Conservation (phyloP, 2,888 invertebrate species). For the Drosophila pseudotalamancana region DNA sequence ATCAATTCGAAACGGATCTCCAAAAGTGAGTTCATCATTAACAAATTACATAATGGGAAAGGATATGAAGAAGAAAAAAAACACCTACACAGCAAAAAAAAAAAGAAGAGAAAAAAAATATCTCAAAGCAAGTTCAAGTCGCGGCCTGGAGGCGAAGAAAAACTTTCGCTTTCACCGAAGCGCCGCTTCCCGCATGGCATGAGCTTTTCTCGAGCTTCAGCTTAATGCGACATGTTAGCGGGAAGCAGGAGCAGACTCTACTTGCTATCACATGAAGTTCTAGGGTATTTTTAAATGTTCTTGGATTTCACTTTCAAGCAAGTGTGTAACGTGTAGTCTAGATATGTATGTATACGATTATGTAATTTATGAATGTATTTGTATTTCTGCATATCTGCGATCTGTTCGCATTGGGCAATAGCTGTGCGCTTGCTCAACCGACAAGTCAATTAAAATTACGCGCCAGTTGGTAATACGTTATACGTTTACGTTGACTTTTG, state of each 20-base stretch:
- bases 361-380: no score
- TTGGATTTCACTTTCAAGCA: conserved; percentile 1
- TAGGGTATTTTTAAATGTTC: neutral
- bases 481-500: conserved; percentile 40
- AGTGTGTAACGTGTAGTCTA: neutral
- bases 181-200: conserved; percentile 19
- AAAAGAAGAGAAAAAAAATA: conserved; percentile 8
- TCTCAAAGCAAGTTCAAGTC: conserved; percentile 16
- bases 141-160: conserved; percentile 46
- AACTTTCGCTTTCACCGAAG: conserved; percentile 83
- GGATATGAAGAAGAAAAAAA: conserved; percentile 31
- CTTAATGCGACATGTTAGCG: neutral
- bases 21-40: conserved; percentile 51
- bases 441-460: conserved; percentile 51
- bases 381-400: conserved; percentile 8
- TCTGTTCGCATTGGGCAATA: conserved; percentile 29
- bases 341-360: neutral
- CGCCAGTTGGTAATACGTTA: conserved; percentile 26
- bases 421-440: conserved; percentile 26
- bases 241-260: neutral
- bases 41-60: conserved; percentile 52
- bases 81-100: conserved; percentile 28
- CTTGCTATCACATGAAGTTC: neutral
- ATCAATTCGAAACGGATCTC: conserved; percentile 25
- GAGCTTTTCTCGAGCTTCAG: conserved; percentile 45